Base-by-base conservation (phyloP, 35 echinoderm and acorn worm genomes). In the Patiria miniata region DNA sequence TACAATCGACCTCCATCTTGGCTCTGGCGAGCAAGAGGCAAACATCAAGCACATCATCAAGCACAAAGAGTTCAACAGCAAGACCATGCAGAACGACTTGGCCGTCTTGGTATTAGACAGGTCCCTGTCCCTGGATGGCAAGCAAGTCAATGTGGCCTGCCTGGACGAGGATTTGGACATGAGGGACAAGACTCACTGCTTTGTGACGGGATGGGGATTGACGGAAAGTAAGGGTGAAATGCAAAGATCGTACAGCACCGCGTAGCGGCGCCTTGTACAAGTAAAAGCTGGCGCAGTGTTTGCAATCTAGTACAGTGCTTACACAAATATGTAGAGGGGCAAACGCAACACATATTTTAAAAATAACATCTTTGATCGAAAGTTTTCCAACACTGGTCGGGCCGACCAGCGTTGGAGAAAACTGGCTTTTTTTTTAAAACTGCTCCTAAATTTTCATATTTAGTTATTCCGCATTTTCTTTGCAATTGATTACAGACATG, bases 151-250 rank as follows among this genome's bases (percentile, higher is more conserved):
- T 37, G 83, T 39, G 33, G 91, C 89, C 18, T 97, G 95, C 73
- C 30, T 97, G 16, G 91, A 94, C 36, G 39, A 84, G 0, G 81
- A 81, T 4, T 78, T 89, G 19, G 51, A 57, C 26, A 50, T 93
- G 17, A 51, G 51, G 16, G 52, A 81, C 21, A 33, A 51, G 17
- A 55, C 81, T 8, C 47, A 90, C 4, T 97, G 95, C 50, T 94
- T 83, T 53, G 79, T 93, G 17, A 83, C 95, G 8, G 95, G 95
- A 52, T 94, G 87, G 91, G 95, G 95, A 28, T 47, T 91, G 17
- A 91, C 91, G 19, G 83, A 93, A 76, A 93, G 95, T 97, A 82
- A 93, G 91, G 12, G 12, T 47, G 55, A 14, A n/a, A n/a, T 14
- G n/a, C 14, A 15, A 14, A n/a, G 14, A n/a, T 15, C 55, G 55